Conservation (phyloP, 2,888 invertebrate genomes). For the Drosophila differens region DNA sequence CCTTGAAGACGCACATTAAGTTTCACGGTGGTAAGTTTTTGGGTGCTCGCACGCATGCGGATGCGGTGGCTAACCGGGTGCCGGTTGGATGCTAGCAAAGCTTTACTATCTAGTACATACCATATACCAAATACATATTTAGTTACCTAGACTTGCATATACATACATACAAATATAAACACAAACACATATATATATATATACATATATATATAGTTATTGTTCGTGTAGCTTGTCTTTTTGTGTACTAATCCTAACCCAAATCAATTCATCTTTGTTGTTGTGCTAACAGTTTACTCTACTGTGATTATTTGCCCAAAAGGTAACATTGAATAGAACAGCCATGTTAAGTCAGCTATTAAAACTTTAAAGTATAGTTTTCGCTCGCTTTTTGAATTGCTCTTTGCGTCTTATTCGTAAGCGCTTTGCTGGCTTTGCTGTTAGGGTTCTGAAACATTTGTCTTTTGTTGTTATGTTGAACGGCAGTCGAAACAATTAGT, state of each 20-base stretch:
- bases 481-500: not conserved
- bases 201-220: slow-evolving; percentile 1
- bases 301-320: slow-evolving; percentile 47
- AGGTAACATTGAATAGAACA: slow-evolving; percentile 52
- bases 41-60: slow-evolving; percentile 55
- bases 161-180: not conserved
- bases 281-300: slow-evolving; percentile 62
- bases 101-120: slow-evolving; percentile 21
- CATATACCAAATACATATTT: not conserved
- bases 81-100: slow-evolving; percentile 53
- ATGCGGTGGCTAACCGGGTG: slow-evolving; percentile 62
- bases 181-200: not conserved
- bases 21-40: slow-evolving; percentile 81
- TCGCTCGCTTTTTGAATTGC: not conserved
- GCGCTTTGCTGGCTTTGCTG: slow-evolving; percentile 5
- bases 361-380: not conserved
- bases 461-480: not conserved
- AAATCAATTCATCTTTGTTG: slow-evolving; percentile 35
- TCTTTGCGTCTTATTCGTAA: slow-evolving; percentile 19
- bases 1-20: slow-evolving; percentile 81
- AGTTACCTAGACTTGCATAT: not conserved
- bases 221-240: slow-evolving; percentile 22
- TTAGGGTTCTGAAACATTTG: not conserved
- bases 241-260: slow-evolving; percentile 57
- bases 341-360: not conserved